These are phyloP conservation scores for Battus philenor DNA, from an alignment of 1,140 invertebrate genomes.

Conservation along the genomic window DNA sequence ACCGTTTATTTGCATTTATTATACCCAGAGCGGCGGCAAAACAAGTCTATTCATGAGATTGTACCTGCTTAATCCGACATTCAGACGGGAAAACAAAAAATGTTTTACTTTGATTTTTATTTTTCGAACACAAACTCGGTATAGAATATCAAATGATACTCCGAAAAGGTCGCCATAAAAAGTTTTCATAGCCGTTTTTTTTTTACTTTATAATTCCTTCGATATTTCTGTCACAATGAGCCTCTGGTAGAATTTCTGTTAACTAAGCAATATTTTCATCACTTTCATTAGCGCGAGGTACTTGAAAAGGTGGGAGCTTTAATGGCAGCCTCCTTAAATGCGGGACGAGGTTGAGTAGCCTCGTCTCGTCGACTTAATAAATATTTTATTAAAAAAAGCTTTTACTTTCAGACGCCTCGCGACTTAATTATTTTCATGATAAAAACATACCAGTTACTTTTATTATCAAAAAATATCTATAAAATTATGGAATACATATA, in stretches of 20 bases:
- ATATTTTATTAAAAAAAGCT: no score
- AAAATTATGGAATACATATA: no score
- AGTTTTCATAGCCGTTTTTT: neutral
- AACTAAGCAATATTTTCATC: conserved; percentile 13
- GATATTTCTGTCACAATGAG: conserved; percentile 4
- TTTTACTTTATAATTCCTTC: neutral
- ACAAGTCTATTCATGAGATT: conserved; percentile 13
- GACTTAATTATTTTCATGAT: no score
- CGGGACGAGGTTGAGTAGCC: no score
- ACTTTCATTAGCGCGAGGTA: conserved; percentile 7
- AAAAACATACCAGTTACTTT: no score
- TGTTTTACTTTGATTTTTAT: conserved; percentile 3
- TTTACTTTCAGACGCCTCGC: no score
- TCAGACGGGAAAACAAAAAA: neutral
- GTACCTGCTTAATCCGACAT: neutral
- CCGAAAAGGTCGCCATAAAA: conserved; percentile 5
- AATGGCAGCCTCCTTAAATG: no score
- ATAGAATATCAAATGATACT: conserved; percentile 5
- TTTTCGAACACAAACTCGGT: neutral
- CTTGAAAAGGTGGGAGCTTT: conserved; percentile 13
- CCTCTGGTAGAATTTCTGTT: conserved; percentile 4
- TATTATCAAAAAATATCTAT: no score
- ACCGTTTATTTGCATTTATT: conserved; percentile 9
- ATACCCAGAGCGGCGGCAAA: conserved; percentile 4
- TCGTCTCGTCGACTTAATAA: no score